Conservation (phyloP, 2,888 invertebrate species). For the Oscheius sp. region DNA sequence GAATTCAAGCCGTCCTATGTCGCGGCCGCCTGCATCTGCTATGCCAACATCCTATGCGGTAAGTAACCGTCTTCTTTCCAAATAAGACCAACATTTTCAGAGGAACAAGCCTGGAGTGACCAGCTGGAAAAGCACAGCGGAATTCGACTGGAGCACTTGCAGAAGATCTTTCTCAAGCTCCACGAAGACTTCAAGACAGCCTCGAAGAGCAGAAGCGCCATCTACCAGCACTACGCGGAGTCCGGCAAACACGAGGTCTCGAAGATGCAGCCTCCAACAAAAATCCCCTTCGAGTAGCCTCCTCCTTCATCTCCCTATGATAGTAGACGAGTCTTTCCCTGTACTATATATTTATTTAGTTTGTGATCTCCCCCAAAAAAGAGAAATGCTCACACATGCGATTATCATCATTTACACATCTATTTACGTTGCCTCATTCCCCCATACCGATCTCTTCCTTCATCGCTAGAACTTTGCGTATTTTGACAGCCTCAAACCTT, state of each 20-base stretch:
- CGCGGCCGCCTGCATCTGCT: constrained; percentile 74
- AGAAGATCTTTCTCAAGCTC: constrained; percentile 10
- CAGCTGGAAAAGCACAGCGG: constrained; percentile 14
- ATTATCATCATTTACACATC: too few relatives aligned
- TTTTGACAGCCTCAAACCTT: too few relatives aligned
- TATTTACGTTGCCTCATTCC: too few relatives aligned
- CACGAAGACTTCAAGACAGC: constrained; percentile 17
- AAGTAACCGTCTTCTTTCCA: background rate
- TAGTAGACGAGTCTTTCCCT: constrained; percentile 1
- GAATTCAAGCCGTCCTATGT: constrained; percentile 74
- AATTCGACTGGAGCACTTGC: constrained; percentile 7
- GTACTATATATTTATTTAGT: constrained; percentile 12
- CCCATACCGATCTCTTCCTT: too few relatives aligned
- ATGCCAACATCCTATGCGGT: constrained; percentile 74
- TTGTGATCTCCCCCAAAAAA: constrained; percentile 1
- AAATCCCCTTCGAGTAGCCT: constrained; percentile 5
- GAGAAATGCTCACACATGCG: too few relatives aligned
- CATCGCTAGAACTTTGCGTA: too few relatives aligned
- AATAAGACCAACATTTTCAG: background rate
- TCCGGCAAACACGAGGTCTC: constrained; percentile 6
- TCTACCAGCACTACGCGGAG: constrained; percentile 15
- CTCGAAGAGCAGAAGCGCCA: constrained; percentile 1
- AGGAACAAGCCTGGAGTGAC: background rate
- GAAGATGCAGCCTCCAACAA: background rate
- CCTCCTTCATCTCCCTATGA: background rate